phyloP scores from a whole-genome alignment of 1,140 invertebrate species.

The Manduca sexta region DNA sequence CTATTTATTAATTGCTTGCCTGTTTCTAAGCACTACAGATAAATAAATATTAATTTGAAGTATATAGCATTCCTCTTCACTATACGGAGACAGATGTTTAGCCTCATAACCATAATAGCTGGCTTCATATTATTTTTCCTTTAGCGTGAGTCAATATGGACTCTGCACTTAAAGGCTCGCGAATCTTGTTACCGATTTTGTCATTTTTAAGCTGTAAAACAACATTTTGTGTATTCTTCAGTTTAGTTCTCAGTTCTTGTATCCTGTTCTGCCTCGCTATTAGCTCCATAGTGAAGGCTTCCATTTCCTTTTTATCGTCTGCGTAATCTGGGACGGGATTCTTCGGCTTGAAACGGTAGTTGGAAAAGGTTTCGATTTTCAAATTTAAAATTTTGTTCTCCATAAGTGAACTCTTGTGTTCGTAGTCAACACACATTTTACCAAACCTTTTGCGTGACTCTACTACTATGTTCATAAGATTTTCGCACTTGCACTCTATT shows the following conservation, averaged over 20 bases:
- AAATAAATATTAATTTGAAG: no score
- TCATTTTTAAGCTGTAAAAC: constrained; percentile 42
- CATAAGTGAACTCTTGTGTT: constrained; percentile 39
- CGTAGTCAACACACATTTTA: constrained; percentile 49
- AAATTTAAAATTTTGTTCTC: constrained; percentile 51
- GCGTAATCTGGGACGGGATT: constrained; percentile 22
- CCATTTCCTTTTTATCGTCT: constrained; percentile 34
- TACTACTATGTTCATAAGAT: constrained; percentile 52
- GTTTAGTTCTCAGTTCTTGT: constrained; percentile 29
- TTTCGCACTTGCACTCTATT: constrained; percentile 48
- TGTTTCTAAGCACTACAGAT: no score
- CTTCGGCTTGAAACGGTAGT: constrained; percentile 40
- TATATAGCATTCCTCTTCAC: no score
- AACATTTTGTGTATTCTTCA: constrained; percentile 36
- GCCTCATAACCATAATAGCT: no score
- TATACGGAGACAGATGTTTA: no score
- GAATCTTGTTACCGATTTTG: constrained; percentile 26
- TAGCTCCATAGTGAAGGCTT: constrained; percentile 36
- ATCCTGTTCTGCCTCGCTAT: constrained; percentile 27
- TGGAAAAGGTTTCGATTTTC: constrained; percentile 37
- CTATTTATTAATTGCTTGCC: no score
- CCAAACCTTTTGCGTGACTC: constrained; percentile 53
- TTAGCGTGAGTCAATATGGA: constrained; percentile 37
- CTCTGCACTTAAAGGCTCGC: constrained; percentile 30
- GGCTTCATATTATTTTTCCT: constrained; percentile 11